phyloP scores from a whole-genome alignment of 2,797 vertebrate species.

The Eulemur mongoz region DNA sequence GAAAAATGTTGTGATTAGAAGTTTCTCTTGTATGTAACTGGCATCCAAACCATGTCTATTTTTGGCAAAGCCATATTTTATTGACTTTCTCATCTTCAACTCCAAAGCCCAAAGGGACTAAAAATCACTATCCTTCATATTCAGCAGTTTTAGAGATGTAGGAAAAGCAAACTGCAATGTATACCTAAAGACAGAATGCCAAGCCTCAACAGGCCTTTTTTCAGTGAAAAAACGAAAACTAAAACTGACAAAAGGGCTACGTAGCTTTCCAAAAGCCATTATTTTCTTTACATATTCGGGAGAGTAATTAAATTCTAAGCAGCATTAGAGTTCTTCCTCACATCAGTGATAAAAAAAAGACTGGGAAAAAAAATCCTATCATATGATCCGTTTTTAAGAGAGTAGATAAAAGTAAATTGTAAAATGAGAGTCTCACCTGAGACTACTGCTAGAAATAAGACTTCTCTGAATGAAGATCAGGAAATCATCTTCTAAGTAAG shows the following conservation, averaged over 20 bases:
- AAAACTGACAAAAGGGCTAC: constrained; percentile 60
- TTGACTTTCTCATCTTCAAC: constrained; percentile 65
- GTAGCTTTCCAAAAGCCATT: background rate
- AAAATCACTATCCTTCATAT: constrained; percentile 32
- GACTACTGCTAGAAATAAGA: constrained; percentile 59
- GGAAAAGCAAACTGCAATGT: constrained; percentile 31
- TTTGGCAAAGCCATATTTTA: constrained; percentile 50
- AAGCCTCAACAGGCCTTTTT: background rate
- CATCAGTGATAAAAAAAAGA: constrained; percentile 59
- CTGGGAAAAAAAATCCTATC: constrained; percentile 53
- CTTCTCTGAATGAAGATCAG: constrained; percentile 75
- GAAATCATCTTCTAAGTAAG: constrained; percentile 78
- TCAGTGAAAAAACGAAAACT: background rate
- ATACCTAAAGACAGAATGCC: background rate
- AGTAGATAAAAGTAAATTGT: constrained; percentile 77
- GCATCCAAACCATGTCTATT: background rate
- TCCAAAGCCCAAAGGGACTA: constrained; percentile 57
- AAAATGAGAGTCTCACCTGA: constrained; percentile 67
- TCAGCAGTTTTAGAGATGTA: constrained; percentile 65
- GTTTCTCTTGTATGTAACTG: background rate
- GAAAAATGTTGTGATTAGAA: background rate
- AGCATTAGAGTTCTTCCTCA: constrained; percentile 60
- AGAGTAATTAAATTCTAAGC: constrained; percentile 64
- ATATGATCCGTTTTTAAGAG: constrained; percentile 70
- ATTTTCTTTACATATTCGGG: constrained; percentile 73